phyloP scores from a whole-genome alignment of 2,113 vertebrate species.

The Taxidea taxus region DNA sequence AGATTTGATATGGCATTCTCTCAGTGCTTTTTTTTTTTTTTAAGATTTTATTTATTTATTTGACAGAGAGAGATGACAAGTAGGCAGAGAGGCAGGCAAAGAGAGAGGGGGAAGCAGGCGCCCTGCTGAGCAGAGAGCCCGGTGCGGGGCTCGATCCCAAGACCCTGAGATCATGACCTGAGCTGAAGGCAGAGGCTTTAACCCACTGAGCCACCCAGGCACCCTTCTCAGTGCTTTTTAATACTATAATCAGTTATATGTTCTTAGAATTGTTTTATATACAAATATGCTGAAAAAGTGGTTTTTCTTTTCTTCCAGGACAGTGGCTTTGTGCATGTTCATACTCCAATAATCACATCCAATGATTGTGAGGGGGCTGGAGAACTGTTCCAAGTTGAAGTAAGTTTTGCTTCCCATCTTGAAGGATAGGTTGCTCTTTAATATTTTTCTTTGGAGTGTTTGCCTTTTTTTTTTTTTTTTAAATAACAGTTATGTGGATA shows the following conservation, averaged over 20 bases:
- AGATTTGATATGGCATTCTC: background rate
- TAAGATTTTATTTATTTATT: too few relatives aligned
- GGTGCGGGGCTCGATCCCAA: too few relatives aligned
- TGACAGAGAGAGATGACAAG: too few relatives aligned
- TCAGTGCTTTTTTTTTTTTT: too few relatives aligned
- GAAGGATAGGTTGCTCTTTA: background rate
- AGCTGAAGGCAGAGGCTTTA: too few relatives aligned
- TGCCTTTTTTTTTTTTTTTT: slow-evolving; percentile 32
- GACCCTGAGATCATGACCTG: too few relatives aligned
- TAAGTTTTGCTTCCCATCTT: slow-evolving; percentile 74
- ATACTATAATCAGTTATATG: background rate
- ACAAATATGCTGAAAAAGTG: background rate
- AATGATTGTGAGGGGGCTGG: slow-evolving; percentile 98
- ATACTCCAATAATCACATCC: slow-evolving; percentile 97
- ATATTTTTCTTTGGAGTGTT: slow-evolving; percentile 8
- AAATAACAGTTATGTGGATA: background rate
- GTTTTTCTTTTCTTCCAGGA: slow-evolving; percentile 81
- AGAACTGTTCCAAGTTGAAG: slow-evolving; percentile 93
- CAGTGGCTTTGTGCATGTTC: slow-evolving; percentile 91
- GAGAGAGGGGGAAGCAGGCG: too few relatives aligned
- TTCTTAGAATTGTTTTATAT: slow-evolving; percentile 36
- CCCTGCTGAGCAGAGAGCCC: too few relatives aligned
- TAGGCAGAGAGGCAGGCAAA: too few relatives aligned
- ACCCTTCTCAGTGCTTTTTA: too few relatives aligned
- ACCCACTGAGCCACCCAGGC: too few relatives aligned